Percentiles rank a stretch among this genome's conserved stretches.
Conservation (phyloP, 2,113 vertebrate species). For the Sminthopsis crassicaudata region DNA sequence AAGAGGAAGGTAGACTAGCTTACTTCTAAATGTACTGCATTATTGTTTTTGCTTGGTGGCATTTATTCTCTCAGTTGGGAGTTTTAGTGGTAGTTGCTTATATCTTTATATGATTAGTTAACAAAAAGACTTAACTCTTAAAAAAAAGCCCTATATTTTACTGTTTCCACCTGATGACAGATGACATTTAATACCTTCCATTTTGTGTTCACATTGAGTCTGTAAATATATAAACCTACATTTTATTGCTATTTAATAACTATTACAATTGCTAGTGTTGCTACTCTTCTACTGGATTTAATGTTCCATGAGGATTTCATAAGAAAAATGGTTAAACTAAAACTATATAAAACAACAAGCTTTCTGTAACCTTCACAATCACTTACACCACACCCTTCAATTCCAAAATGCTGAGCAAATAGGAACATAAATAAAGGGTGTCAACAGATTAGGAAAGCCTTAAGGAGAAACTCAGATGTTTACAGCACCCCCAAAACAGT, state of each 20-base stretch:
- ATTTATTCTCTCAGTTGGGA: not conserved
- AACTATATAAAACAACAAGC: not conserved
- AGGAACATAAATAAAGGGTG: not conserved
- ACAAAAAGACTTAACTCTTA: constrained; percentile 14
- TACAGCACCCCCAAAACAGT: not conserved
- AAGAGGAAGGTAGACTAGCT: rapidly evolving
- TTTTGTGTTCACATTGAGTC: not conserved
- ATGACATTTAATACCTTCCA: constrained; percentile 52
- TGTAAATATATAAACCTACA: constrained; percentile 40
- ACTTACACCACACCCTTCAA: not conserved
- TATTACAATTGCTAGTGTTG: not conserved
- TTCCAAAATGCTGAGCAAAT: not conserved
- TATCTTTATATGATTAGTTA: not conserved
- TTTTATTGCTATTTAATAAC: constrained; percentile 49
- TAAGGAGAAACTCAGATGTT: not conserved
- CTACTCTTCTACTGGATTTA: constrained; percentile 17
- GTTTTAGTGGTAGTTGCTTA: not conserved
- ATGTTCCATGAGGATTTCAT: constrained; percentile 23
- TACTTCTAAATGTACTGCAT: rapidly evolving
- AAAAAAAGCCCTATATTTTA: not conserved
- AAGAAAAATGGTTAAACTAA: not conserved
- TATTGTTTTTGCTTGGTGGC: not conserved
- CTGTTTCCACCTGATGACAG: constrained; percentile 15
- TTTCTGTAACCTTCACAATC: not conserved
- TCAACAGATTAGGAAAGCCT: not conserved